Evolutionary conservation across 2,797 vertebrate species (phyloP).

Genomic region (Lacerta agilis): DNA sequence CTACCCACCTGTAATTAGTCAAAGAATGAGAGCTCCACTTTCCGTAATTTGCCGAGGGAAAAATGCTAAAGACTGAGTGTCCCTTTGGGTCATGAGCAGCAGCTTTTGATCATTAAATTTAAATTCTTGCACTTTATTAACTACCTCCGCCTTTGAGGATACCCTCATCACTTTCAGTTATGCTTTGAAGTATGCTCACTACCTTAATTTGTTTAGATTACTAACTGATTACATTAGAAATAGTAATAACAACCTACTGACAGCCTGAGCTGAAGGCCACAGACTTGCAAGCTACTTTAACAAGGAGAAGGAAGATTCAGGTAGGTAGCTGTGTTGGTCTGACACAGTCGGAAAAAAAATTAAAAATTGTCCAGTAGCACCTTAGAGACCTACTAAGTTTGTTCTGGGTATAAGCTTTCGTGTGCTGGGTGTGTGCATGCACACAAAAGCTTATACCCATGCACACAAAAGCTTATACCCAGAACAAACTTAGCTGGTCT

Average conservation of each 20-base stretch:
- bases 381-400: too few relatives aligned
- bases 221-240: not conserved
- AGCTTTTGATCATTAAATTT: not conserved
- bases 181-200: not conserved
- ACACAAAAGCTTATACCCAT: too few relatives aligned
- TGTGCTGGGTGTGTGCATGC: too few relatives aligned
- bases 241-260: not conserved
- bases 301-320: not conserved
- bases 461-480: too few relatives aligned
- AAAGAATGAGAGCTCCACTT: not conserved
- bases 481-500: too few relatives aligned
- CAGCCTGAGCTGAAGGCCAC: not conserved
- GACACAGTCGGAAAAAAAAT: too few relatives aligned
- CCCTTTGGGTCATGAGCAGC: not conserved
- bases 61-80: not conserved
- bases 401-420: too few relatives aligned
- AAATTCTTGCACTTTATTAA: not conserved
- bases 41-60: not conserved
- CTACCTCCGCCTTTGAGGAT: not conserved
- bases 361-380: too few relatives aligned
- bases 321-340: too few relatives aligned
- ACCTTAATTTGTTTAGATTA: not conserved
- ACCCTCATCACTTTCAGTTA: not conserved
- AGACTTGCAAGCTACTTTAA: not conserved
- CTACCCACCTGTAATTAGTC: too few relatives aligned